Conservation (phyloP, 2,797 vertebrate genomes). For the Emys orbicularis region DNA sequence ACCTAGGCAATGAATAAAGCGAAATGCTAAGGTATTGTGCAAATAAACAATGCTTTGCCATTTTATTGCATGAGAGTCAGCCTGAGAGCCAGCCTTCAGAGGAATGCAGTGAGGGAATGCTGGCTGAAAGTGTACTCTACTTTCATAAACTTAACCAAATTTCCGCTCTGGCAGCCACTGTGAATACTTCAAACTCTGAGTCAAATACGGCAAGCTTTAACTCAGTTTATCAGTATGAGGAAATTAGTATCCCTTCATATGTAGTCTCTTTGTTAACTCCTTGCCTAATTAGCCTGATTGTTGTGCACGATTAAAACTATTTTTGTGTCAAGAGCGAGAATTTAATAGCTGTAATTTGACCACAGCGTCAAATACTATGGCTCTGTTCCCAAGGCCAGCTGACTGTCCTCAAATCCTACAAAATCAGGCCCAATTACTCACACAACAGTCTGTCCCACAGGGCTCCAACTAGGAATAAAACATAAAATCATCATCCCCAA, state of each 20-base stretch:
- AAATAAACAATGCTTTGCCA: slow-evolving; percentile 36
- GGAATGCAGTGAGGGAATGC: slow-evolving; percentile 47
- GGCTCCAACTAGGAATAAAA: slow-evolving; percentile 12
- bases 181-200: slow-evolving; percentile 6
- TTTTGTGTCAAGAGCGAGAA: slow-evolving; percentile 42
- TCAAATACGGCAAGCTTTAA: slow-evolving; percentile 50
- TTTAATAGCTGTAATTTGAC: slow-evolving; percentile 55
- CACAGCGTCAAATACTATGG: background rate
- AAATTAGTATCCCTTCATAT: slow-evolving; percentile 38
- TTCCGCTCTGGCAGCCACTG: slow-evolving; percentile 22
- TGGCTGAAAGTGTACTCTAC: slow-evolving; percentile 17
- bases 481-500: slow-evolving; percentile 1
- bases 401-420: background rate
- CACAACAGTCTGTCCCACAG: background rate
- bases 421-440: slow-evolving; percentile 13
- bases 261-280: background rate
- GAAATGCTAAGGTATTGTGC: slow-evolving; percentile 41
- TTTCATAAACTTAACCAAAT: slow-evolving; percentile 51
- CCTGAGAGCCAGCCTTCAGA: slow-evolving; percentile 29
- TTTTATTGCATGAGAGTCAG: slow-evolving; percentile 35
- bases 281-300: slow-evolving; percentile 40
- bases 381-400: background rate
- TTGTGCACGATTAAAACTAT: slow-evolving; percentile 31
- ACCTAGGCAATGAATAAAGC: background rate
- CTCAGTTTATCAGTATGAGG: slow-evolving; percentile 37